These are phyloP conservation scores for Poeciliopsis retropinna DNA, from an alignment of 2,113 vertebrate genomes.

Conservation along the genomic window DNA sequence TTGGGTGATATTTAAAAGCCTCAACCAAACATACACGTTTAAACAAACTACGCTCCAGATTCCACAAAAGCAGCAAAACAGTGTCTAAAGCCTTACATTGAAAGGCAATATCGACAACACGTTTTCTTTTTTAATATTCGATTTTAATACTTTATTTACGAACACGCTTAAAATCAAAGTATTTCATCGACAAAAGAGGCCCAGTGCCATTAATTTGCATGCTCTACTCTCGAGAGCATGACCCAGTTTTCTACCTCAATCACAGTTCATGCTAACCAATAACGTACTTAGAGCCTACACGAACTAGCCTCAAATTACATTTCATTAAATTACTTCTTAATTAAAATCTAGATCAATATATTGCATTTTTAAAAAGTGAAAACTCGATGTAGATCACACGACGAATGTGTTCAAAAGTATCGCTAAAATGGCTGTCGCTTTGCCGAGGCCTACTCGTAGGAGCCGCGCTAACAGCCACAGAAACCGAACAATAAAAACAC, in stretches of 20 bases:
- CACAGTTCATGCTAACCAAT: conserved; percentile 5
- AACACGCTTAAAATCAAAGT: neutral
- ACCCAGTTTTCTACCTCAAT: conserved; percentile 7
- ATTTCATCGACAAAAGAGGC: neutral
- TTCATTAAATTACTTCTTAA: neutral
- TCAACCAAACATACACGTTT: too few species aligned
- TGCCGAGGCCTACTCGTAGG: conserved; percentile 25
- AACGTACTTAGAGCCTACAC: neutral
- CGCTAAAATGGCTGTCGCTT: conserved; percentile 68
- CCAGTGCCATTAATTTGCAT: neutral
- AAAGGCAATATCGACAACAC: neutral
- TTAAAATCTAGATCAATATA: neutral
- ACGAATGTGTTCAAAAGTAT: neutral
- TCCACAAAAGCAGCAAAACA: too few species aligned
- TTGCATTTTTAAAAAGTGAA: neutral
- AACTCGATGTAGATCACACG: neutral
- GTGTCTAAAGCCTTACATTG: neutral
- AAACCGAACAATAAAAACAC: neutral
- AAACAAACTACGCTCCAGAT: too few species aligned
- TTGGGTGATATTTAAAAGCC: too few species aligned
- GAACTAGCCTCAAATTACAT: too few species aligned
- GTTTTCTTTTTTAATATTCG: neutral
- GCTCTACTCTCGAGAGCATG: neutral
- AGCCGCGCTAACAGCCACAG: neutral
- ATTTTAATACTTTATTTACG: neutral